Conservation (phyloP, 1,140 invertebrate genomes). For the Lucilia cuprina region DNA sequence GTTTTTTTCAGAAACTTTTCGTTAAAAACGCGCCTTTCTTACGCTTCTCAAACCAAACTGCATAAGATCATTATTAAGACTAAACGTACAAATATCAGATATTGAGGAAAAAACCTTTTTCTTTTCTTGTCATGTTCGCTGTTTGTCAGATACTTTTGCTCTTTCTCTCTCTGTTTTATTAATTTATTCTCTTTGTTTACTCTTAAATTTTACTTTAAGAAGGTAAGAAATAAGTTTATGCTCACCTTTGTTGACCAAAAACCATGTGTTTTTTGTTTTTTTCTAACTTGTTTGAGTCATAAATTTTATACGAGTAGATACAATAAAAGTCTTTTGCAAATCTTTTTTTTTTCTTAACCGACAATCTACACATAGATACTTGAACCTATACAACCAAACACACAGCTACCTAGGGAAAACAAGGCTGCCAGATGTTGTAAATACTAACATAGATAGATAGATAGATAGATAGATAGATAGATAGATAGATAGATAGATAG, state of each 20-base stretch:
- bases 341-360: not conserved
- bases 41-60: slow-evolving; percentile 13
- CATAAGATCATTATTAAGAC: slow-evolving; percentile 33
- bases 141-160: not conserved
- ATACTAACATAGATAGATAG: no score
- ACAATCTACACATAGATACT: not conserved
- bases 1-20: not conserved
- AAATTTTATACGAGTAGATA: not conserved
- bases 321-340: not conserved
- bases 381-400: no score
- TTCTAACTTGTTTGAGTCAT: not conserved
- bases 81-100: slow-evolving; percentile 8
- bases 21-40: slow-evolving; percentile 14
- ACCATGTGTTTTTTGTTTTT: not conserved
- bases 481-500: no score
- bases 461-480: no score
- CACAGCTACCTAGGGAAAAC: no score
- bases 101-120: slow-evolving; percentile 16
- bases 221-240: no score
- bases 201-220: not conserved
- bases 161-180: not conserved
- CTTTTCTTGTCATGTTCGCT: not conserved
- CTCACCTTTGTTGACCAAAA: not conserved
- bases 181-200: not conserved
- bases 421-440: no score